phyloP scores from a whole-genome alignment of 2,888 invertebrate species.

The Oxyscelio sp. region DNA sequence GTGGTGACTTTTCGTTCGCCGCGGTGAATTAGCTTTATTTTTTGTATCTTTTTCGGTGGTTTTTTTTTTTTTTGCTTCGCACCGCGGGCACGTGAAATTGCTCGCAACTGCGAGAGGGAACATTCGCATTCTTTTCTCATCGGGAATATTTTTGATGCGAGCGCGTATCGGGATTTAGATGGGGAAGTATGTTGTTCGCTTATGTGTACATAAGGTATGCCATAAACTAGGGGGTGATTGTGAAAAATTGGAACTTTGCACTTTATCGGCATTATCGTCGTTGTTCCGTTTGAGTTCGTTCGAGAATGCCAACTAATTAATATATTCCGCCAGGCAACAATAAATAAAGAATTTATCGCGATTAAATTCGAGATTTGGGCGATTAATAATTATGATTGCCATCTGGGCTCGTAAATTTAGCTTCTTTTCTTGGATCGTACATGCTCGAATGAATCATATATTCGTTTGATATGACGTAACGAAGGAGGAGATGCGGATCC shows the following conservation, averaged over 20 bases:
- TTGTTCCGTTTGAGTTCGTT: conserved; percentile 29
- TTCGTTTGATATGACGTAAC: not conserved
- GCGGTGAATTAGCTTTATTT: conserved; percentile 43
- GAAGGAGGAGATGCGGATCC: conserved; percentile 5
- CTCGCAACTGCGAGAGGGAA: conserved; percentile 45
- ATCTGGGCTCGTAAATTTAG: conserved; percentile 5
- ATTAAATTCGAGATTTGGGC: conserved; percentile 18
- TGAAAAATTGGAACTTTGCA: conserved; percentile 44
- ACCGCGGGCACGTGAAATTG: conserved; percentile 26
- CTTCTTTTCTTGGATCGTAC: not conserved
- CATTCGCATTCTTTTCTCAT: conserved; percentile 50
- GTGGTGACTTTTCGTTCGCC: conserved; percentile 20
- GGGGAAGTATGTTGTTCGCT: conserved; percentile 49
- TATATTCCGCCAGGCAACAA: conserved; percentile 55
- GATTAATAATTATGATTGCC: conserved; percentile 47
- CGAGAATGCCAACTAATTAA: conserved; percentile 45
- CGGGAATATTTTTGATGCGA: conserved; percentile 61
- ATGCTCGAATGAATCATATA: not conserved
- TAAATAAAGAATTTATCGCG: conserved; percentile 38
- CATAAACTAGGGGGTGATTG: conserved; percentile 50
- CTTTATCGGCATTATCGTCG: conserved; percentile 37
- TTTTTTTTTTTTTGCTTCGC: conserved; percentile 6
- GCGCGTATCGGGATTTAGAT: conserved; percentile 59
- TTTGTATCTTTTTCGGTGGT: conserved; percentile 41
- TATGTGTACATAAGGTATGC: conserved; percentile 42